Evolutionary conservation across 2,113 vertebrate genomes (phyloP).

Genomic region (Dromaius novaehollandiae): DNA sequence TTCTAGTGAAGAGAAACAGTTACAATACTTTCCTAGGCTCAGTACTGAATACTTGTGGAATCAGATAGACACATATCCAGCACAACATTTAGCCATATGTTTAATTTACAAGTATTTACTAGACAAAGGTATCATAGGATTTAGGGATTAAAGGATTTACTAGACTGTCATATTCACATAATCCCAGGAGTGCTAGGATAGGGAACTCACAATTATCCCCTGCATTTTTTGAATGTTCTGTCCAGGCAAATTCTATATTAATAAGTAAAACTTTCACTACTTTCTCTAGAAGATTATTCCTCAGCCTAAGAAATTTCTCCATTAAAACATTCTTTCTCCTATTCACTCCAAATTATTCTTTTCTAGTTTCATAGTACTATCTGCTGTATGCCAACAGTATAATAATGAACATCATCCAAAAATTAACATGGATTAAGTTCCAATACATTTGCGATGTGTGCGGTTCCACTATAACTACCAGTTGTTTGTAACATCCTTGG

Average conservation of each 20-base stretch:
- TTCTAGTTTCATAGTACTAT: neutral
- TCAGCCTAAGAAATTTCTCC: neutral
- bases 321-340: neutral
- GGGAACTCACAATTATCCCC: neutral
- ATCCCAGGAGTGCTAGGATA: neutral
- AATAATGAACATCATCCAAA: neutral
- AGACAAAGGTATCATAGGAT: neutral
- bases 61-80: neutral
- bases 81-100: neutral
- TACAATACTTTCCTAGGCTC: neutral
- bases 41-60: neutral
- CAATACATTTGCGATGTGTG: neutral
- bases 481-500: neutral
- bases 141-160: neutral
- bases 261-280: neutral
- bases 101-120: neutral
- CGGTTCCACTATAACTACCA: neutral
- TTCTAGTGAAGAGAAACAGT: neutral
- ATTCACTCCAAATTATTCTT: neutral
- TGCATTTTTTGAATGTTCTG: accelerated
- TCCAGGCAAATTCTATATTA: neutral
- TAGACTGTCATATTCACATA: neutral
- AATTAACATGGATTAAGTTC: neutral
- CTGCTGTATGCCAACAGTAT: neutral
- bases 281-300: neutral